A percentile compares a stretch with the other conserved stretches of the same genome.
These are phyloP conservation scores for Hecatera dysodea DNA, from an alignment of 2,888 invertebrate species.

Conservation along the genomic window DNA sequence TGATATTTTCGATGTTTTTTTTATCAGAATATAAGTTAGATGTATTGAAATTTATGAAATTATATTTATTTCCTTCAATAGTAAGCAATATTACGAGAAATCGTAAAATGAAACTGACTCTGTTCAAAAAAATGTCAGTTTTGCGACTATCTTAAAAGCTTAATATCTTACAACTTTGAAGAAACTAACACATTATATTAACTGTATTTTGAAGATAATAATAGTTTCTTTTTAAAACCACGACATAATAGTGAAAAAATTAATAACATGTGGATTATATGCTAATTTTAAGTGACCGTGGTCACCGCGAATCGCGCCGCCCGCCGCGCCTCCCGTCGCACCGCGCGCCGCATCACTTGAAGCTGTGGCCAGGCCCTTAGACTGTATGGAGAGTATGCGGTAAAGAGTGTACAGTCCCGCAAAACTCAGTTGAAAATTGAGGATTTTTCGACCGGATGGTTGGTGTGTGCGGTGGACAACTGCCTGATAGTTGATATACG, in stretches of 20 bases:
- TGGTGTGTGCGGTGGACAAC: no score
- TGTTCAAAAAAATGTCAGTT: conserved; percentile 10
- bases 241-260: not conserved
- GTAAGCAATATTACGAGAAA: conserved; percentile 12
- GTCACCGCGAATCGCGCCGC: no score
- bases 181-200: not conserved
- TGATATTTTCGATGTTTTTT: conserved; percentile 14
- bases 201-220: conserved; percentile 5
- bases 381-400: no score
- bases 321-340: no score
- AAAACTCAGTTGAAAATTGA: no score
- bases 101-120: conserved; percentile 10
- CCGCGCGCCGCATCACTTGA: no score
- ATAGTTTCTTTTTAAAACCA: not conserved
- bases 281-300: conserved; percentile 40
- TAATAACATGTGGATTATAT: conserved; percentile 6
- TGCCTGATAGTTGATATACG: no score
- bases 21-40: conserved; percentile 6
- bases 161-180: no score
- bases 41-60: conserved; percentile 15
- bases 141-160: conserved; percentile 16
- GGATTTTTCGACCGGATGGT: no score
- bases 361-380: no score
- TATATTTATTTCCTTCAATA: conserved; percentile 12
- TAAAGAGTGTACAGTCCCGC: no score